Percentiles rank a stretch among this genome's conserved stretches.
phyloP scores from a whole-genome alignment of 2,797 vertebrate genomes.

The Dicrostonyx torquatus region DNA sequence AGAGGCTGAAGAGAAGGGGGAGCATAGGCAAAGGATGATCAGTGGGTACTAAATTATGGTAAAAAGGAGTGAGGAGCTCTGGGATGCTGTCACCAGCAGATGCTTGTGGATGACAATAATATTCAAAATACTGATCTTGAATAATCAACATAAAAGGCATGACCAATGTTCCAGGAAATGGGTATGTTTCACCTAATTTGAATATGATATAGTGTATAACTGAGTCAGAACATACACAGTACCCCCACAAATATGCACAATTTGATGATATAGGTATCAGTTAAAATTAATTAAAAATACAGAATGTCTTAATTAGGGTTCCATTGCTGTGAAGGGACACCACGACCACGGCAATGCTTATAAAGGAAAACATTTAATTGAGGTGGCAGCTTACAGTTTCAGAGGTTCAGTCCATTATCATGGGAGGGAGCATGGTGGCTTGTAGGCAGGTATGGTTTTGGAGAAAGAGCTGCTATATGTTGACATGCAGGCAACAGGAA shows the following conservation, averaged over 20 bases:
- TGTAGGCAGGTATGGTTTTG: not conserved
- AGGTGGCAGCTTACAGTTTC: not conserved
- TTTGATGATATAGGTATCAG: not conserved
- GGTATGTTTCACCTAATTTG: no score
- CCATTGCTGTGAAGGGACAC: not conserved
- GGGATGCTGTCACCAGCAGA: not conserved
- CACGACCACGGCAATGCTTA: not conserved
- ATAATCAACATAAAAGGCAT: not conserved
- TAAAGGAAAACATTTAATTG: not conserved
- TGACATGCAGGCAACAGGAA: not conserved
- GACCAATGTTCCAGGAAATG: not conserved
- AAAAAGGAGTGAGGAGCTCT: not conserved
- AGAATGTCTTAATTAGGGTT: not conserved
- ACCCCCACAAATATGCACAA: no score
- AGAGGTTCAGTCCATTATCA: no score
- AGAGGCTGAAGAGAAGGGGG: not conserved
- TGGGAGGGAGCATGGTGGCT: no score
- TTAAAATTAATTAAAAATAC: not conserved
- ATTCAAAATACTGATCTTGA: not conserved
- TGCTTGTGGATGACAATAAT: not conserved
- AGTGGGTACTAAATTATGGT: not conserved
- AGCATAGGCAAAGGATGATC: not conserved
- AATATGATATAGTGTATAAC: no score
- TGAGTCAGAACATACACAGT: not conserved
- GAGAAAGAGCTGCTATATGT: not conserved